These are phyloP conservation scores for Orycteropus afer DNA, from an alignment of 2,113 vertebrate species.

Conservation along the genomic window DNA sequence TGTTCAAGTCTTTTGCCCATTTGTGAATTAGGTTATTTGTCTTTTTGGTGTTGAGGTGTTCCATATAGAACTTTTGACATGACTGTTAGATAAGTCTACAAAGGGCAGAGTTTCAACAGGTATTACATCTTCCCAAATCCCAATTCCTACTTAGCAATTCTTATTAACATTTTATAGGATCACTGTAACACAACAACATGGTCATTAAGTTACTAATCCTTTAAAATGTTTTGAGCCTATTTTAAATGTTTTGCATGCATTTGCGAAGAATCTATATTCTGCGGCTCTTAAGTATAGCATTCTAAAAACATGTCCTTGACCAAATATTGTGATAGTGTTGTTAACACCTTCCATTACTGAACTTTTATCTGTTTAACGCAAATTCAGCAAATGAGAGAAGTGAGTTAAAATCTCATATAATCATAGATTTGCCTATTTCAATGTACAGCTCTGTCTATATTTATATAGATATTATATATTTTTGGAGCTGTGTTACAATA, in stretches of 20 bases:
- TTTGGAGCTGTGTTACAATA: neutral
- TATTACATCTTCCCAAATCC: neutral
- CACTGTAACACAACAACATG: neutral
- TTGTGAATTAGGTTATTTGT: no score
- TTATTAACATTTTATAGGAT: neutral
- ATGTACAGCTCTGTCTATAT: neutral
- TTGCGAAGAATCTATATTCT: neutral
- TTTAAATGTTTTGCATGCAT: neutral
- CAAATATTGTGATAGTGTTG: neutral
- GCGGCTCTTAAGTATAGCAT: neutral
- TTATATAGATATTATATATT: neutral
- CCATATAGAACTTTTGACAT: neutral
- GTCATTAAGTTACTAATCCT: neutral
- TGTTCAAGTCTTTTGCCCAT: no score
- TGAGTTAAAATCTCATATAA: neutral
- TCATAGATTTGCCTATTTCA: neutral
- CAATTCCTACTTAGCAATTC: neutral
- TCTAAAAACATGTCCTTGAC: neutral
- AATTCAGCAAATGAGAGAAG: neutral
- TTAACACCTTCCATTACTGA: neutral
- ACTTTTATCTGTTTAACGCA: neutral
- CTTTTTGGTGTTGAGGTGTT: no score
- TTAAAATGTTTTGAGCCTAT: neutral
- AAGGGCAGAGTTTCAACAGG: neutral
- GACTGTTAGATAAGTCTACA: neutral